A percentile compares a stretch with the other conserved stretches of the same genome.
Conservation (phyloP, 2,888 invertebrate species). For the Microctonus aethiopoides region DNA sequence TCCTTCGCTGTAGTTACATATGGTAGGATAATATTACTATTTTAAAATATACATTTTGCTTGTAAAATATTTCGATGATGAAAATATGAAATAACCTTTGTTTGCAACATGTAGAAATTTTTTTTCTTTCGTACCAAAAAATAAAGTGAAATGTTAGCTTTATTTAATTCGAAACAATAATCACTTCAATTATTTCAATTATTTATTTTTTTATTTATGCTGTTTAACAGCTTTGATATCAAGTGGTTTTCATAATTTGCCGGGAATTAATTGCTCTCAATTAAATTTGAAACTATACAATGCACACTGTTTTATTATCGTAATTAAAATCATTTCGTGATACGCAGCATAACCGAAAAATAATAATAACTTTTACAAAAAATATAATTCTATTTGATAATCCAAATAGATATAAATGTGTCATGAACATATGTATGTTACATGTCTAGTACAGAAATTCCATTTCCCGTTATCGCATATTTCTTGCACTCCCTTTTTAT, state of each 20-base stretch:
- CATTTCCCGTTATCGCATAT: conserved; percentile 5
- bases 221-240: too few relatives aligned
- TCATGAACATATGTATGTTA: neutral
- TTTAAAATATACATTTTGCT: neutral
- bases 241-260: too few relatives aligned
- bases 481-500: neutral
- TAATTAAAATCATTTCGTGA: neutral
- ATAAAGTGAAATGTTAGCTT: too few relatives aligned
- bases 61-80: neutral
- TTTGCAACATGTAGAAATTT: neutral
- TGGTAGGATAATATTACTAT: neutral
- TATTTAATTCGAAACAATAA: too few relatives aligned
- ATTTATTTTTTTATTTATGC: too few relatives aligned
- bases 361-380: neutral
- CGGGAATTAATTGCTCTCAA: too few relatives aligned
- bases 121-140: neutral
- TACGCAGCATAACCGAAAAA: neutral
- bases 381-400: neutral
- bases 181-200: too few relatives aligned
- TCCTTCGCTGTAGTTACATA: neutral
- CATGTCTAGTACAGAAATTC: conserved; percentile 11
- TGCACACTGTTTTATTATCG: too few relatives aligned
- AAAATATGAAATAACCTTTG: neutral
- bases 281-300: too few relatives aligned
- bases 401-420: conserved; percentile 6